phyloP scores from a whole-genome alignment of 2,113 vertebrate species.

The Cynopterus brachyotis region DNA sequence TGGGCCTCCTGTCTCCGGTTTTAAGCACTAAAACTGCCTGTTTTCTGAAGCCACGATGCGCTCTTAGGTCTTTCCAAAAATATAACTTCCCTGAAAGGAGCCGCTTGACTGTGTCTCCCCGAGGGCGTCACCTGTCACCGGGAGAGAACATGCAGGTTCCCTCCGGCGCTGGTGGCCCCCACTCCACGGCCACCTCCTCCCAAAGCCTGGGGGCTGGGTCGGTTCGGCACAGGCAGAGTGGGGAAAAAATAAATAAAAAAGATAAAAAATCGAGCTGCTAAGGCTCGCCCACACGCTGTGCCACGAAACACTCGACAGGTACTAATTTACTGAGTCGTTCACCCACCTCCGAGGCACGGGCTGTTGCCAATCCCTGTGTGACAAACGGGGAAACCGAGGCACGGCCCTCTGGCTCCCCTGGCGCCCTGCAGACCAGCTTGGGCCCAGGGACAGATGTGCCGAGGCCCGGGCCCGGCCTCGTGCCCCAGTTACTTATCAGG shows the following conservation, averaged over 20 bases:
- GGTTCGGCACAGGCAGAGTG: neutral
- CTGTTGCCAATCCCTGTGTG: fast-evolving
- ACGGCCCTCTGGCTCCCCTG: neutral
- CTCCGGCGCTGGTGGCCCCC: fast-evolving
- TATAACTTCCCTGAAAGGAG: neutral
- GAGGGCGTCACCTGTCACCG: neutral
- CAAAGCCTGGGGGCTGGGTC: neutral
- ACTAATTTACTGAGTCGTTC: fast-evolving
- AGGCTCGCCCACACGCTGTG: fast-evolving
- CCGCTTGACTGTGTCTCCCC: neutral
- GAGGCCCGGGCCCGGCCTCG: neutral
- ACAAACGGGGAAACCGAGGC: neutral
- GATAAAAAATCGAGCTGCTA: fast-evolving
- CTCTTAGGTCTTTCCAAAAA: neutral
- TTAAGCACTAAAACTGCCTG: fast-evolving
- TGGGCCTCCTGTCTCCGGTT: neutral
- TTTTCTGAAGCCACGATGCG: fast-evolving
- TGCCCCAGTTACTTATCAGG: neutral
- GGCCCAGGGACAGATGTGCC: neutral
- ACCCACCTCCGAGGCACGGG: fast-evolving
- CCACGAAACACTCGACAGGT: fast-evolving
- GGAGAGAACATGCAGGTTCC: neutral
- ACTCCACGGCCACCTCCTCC: neutral
- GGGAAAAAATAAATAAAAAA: fast-evolving
- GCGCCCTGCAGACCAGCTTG: neutral